phyloP scores from a whole-genome alignment of 2,888 invertebrate species.

The Steinernema hermaphroditum region DNA sequence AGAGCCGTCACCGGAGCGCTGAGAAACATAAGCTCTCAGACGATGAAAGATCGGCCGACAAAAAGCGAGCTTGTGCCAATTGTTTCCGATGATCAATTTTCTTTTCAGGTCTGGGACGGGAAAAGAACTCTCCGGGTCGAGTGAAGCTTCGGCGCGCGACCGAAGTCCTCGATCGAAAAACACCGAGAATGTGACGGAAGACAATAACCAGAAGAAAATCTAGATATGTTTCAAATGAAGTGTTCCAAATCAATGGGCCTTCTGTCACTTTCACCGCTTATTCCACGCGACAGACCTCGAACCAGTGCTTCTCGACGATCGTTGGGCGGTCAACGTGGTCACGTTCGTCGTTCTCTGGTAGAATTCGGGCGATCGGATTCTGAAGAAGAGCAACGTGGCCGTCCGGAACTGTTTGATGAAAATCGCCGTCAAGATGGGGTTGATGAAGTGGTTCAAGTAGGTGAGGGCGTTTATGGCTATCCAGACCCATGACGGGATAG shows the following conservation, averaged over 20 bases:
- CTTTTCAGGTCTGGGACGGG: too few species aligned
- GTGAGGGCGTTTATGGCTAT: background rate
- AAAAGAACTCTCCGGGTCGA: too few species aligned
- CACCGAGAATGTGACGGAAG: too few species aligned
- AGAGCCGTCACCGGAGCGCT: background rate
- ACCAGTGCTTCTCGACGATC: background rate
- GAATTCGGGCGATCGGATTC: background rate
- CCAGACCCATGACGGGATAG: background rate
- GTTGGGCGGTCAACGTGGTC: background rate
- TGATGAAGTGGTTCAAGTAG: slow-evolving; percentile 10
- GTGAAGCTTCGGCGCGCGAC: too few species aligned
- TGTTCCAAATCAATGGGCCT: too few species aligned
- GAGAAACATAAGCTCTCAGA: background rate
- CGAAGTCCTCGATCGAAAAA: too few species aligned
- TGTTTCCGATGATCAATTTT: background rate
- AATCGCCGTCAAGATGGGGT: background rate
- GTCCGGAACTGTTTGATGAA: slow-evolving; percentile 20
- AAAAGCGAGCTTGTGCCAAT: background rate
- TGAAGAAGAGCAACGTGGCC: background rate
- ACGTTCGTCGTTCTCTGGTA: background rate
- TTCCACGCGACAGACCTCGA: too few species aligned
- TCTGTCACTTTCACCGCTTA: too few species aligned
- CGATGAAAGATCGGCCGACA: background rate
- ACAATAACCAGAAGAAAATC: too few species aligned
- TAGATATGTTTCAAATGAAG: too few species aligned